A percentile compares a stretch with the other conserved stretches of the same genome.
Evolutionary conservation across 2,888 invertebrate species (phyloP).

Genomic region (Rosalia funebris): DNA sequence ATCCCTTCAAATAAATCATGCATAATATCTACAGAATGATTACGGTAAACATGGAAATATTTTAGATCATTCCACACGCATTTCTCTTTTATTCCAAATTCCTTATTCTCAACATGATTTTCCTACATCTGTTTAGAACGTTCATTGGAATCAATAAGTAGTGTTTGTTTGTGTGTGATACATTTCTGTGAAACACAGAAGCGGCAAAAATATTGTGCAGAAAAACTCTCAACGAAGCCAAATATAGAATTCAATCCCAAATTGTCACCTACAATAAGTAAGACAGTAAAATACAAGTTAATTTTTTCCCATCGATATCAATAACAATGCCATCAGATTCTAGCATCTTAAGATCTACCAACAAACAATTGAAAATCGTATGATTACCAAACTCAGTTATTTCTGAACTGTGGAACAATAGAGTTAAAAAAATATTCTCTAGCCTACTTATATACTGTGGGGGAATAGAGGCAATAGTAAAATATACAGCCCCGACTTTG

Average conservation of each 20-base stretch:
- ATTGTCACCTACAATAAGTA: slow-evolving; percentile 36
- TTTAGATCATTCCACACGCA: slow-evolving; percentile 26
- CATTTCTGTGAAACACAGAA: slow-evolving; percentile 25
- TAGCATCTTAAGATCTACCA: slow-evolving; percentile 32
- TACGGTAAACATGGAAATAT: slow-evolving; percentile 38
- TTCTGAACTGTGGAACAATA: slow-evolving; percentile 28
- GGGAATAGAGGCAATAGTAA: slow-evolving; percentile 26
- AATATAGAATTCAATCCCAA: slow-evolving; percentile 32
- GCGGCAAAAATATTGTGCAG: slow-evolving; percentile 28
- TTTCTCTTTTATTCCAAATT: slow-evolving; percentile 31
- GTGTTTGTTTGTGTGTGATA: slow-evolving; percentile 22
- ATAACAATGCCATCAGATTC: slow-evolving; percentile 31
- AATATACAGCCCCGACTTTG: slow-evolving; percentile 32
- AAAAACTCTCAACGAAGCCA: slow-evolving; percentile 32
- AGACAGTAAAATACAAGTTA: slow-evolving; percentile 29
- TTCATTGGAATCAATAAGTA: slow-evolving; percentile 13
- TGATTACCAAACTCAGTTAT: slow-evolving; percentile 31
- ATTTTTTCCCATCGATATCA: slow-evolving; percentile 7
- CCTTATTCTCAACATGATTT: slow-evolving; percentile 21
- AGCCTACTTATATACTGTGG: slow-evolving; percentile 23
- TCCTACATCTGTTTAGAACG: slow-evolving; percentile 4
- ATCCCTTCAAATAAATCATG: slow-evolving; percentile 45
- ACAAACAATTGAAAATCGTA: slow-evolving; percentile 31
- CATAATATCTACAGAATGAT: slow-evolving; percentile 39
- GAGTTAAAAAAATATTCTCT: slow-evolving; percentile 39